A percentile compares a stretch with the other conserved stretches of the same genome.
phyloP scores from a whole-genome alignment of 2,113 vertebrate species.

The Ailuropoda melanoleuca region DNA sequence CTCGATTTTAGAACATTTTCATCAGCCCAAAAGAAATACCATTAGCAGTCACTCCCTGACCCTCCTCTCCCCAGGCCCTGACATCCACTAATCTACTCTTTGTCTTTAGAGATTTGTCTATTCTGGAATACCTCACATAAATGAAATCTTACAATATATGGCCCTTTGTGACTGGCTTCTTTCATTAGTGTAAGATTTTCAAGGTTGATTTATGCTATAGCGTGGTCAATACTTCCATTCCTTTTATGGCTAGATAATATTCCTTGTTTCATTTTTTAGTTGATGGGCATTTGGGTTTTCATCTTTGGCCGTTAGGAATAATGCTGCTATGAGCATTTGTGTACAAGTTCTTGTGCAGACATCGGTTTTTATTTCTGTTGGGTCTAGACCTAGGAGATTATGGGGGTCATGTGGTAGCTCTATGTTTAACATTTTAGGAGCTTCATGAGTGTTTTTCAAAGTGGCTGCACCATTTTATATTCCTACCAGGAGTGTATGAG shows the following conservation, averaged over 20 bases:
- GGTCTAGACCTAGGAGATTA: not conserved
- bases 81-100: not conserved
- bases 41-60: not conserved
- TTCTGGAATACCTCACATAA: not conserved
- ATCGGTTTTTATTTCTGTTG: not conserved
- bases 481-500: not conserved
- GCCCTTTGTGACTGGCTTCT: not conserved
- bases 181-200: not conserved
- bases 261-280: not conserved
- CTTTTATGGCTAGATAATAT: not conserved
- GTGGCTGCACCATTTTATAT: not conserved
- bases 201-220: not conserved
- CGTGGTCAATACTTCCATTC: not conserved
- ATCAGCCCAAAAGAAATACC: not conserved
- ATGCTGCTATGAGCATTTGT: not conserved
- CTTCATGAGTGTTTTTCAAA: not conserved
- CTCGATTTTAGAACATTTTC: not conserved
- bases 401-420: not conserved
- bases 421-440: not conserved
- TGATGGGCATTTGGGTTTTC: not conserved
- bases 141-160: not conserved
- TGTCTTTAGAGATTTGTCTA: not conserved
- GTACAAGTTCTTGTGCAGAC: not conserved
- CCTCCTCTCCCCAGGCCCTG: not conserved
- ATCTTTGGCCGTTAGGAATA: not conserved